These are phyloP conservation scores for Neofelis nebulosa DNA, from an alignment of 2,113 vertebrate genomes.

Conservation along the genomic window DNA sequence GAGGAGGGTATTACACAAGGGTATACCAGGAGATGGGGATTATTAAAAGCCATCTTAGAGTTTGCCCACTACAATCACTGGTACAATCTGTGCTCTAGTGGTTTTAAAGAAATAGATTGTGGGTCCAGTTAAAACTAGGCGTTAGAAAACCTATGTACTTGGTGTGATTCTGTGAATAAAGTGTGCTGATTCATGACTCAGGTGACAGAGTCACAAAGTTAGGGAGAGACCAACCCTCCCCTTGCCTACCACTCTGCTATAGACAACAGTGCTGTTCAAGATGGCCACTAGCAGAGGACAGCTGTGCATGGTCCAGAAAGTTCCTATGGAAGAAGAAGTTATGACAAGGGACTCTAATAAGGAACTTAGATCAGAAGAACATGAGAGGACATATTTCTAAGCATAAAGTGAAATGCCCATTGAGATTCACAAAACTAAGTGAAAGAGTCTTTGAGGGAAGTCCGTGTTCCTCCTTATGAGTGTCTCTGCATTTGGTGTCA, in stretches of 20 bases:
- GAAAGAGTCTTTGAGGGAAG: not conserved
- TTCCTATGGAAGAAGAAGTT: not conserved
- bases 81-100: not conserved
- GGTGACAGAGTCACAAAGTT: not conserved
- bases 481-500: not conserved
- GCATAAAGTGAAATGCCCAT: not conserved
- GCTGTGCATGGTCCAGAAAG: not conserved
- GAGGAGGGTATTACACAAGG: not conserved
- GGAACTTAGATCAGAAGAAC: not conserved
- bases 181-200: not conserved
- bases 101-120: not conserved
- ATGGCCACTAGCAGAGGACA: not conserved
- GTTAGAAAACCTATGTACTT: not conserved
- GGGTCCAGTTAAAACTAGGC: not conserved
- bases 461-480: not conserved
- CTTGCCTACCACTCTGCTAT: not conserved
- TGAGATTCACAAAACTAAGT: constrained; percentile 6
- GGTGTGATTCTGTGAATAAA: not conserved
- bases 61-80: not conserved
- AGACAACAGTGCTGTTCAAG: not conserved
- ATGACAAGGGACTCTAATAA: not conserved
- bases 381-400: not conserved
- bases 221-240: not conserved
- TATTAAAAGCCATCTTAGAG: not conserved
- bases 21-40: not conserved